A percentile compares a stretch with the other conserved stretches of the same genome.
Conservation (phyloP, 2,888 invertebrate genomes). For the Mimas tiliae region DNA sequence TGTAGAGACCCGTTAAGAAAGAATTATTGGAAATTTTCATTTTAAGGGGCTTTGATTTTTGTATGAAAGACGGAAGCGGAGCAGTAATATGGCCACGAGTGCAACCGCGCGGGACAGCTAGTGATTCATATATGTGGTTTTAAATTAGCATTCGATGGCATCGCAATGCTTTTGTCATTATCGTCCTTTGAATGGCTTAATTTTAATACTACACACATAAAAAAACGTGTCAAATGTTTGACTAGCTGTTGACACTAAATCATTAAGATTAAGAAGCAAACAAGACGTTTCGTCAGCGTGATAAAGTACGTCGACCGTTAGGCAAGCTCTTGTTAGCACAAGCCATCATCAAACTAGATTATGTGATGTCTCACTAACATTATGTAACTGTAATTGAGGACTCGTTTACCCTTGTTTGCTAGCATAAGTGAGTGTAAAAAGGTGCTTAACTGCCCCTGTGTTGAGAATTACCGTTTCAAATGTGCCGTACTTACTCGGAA, state of each 20-base stretch:
- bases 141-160: conserved; percentile 3
- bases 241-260: conserved; percentile 34
- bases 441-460: conserved; percentile 25
- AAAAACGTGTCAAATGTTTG: conserved; percentile 33
- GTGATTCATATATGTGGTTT: too few relatives aligned
- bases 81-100: too few relatives aligned
- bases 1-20: too few relatives aligned
- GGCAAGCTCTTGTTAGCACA: conserved; percentile 17
- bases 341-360: conserved; percentile 24
- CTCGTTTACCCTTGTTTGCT: conserved; percentile 29
- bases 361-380: conserved; percentile 21
- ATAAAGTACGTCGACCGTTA: conserved; percentile 27
- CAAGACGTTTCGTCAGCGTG: conserved; percentile 39
- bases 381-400: conserved; percentile 31
- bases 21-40: too few relatives aligned
- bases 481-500: conserved; percentile 28
- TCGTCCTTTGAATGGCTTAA: not conserved
- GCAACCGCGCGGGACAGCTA: too few relatives aligned
- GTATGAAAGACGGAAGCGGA: too few relatives aligned
- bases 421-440: conserved; percentile 26
- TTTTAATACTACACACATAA: not conserved
- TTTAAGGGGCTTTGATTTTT: too few relatives aligned
- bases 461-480: conserved; percentile 29
- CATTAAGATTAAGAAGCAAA: conserved; percentile 41
- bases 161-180: not conserved